Evolutionary conservation across 2,113 vertebrate genomes (phyloP), one percentile per base, ranked within the genome.

Genomic region (Zosterops borbonicus): DNA sequence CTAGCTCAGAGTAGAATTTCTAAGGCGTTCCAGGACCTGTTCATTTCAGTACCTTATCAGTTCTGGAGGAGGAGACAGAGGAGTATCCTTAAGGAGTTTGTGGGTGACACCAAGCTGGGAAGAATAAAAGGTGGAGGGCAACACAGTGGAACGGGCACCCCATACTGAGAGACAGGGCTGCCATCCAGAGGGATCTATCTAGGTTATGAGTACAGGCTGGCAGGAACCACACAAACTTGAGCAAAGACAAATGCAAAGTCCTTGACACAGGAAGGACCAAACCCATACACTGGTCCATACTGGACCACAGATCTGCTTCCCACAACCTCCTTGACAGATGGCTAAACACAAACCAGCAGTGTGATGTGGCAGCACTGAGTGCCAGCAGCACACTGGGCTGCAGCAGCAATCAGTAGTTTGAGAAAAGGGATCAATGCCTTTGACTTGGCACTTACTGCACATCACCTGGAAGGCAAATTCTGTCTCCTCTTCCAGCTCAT

Each of bases 301-400:
- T 21, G 27, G 24, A 7, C 31, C 58, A 75, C 28, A 87, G 39
- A 58, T 35, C 13, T 56, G 27, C 73, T 69, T 14, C 4, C 3
- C 33, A 65, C 12, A 50, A 3, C 7, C 15, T 39, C 0, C 0
- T 9, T 52, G 28, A 52, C 0, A 0, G 27, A 1, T n/a, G 25
- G 33, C 49, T 84, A 47, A 73, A 56, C 24, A 23, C 2, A 37
- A 87, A 39, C 9, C 46, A 64, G 44, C 39, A 84, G 53, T 0
- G 2, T 27, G 29, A 33, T 12, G 9, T 12, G n/a, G 64, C 44
- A 87, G 75, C 60, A 82, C 25, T 7, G 16, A 67, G 37, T 21
- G 47, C 37, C 64, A 86, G 49, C 39, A 73, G 56, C 52, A 46
- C 11, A 14, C 23, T 11, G 37, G 50, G 37, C 42, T 53, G n/a